These are phyloP conservation scores for Heliconius eleuchia DNA, from an alignment of 1,140 invertebrate genomes.

Conservation along the genomic window DNA sequence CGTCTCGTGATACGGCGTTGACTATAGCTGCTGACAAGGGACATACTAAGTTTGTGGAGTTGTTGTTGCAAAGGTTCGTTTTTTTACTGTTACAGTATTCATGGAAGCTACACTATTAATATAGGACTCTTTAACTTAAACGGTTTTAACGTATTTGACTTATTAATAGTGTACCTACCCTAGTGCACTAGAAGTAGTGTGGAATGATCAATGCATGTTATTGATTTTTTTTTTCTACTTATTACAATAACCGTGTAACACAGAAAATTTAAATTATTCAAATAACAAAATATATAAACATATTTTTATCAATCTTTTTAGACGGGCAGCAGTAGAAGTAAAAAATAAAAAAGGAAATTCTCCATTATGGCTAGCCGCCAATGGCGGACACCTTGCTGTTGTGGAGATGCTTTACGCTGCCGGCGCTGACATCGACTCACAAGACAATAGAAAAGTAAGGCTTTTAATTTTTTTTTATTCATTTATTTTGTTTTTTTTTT, in stretches of 20 bases:
- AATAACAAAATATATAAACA: no score
- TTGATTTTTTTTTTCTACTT: no score
- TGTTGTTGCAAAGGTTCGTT: slow-evolving; percentile 83
- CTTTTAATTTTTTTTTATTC: not conserved
- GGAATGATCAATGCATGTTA: no score
- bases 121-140: no score
- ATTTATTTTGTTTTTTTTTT: not conserved
- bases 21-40: slow-evolving; percentile 99
- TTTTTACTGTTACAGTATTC: not conserved
- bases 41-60: slow-evolving; percentile 97
- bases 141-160: no score
- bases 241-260: no score
- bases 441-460: slow-evolving; percentile 93
- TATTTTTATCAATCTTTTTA: slow-evolving; percentile 24
- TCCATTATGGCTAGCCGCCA: slow-evolving; percentile 98
- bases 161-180: no score
- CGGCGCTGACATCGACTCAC: slow-evolving; percentile 97
- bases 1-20: slow-evolving; percentile 97
- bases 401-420: slow-evolving; percentile 95
- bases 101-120: no score
- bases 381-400: slow-evolving; percentile 98
- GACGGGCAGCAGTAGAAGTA: slow-evolving; percentile 93
- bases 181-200: no score
- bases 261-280: no score
- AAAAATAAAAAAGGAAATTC: slow-evolving; percentile 99